A percentile compares a stretch with the other conserved stretches of the same genome.
phyloP scores from a whole-genome alignment of 2,888 invertebrate genomes.

The Lapara coniferarum region DNA sequence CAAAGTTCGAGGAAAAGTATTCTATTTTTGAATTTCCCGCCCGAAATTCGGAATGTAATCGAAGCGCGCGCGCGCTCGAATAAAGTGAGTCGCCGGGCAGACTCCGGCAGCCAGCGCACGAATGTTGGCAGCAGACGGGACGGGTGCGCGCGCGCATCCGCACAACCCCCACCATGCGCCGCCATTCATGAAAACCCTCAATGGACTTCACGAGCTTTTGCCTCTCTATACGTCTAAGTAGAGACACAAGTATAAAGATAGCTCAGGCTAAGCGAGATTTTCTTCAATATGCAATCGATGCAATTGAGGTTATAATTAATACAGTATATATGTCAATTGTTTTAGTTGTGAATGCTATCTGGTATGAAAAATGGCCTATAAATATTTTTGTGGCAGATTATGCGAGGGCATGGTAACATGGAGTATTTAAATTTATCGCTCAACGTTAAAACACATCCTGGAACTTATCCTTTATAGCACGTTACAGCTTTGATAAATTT shows the following conservation, averaged over 20 bases:
- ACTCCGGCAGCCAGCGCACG: conserved; percentile 51
- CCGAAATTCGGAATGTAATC: conserved; percentile 46
- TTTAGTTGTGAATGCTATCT: no score
- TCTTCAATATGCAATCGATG: no score
- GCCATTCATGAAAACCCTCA: conserved; percentile 76
- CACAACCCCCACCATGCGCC: conserved; percentile 62
- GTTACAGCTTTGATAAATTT: no score
- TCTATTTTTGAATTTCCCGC: conserved; percentile 69
- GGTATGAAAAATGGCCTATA: no score
- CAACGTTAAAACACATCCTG: not conserved
- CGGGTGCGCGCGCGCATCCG: conserved; percentile 50
- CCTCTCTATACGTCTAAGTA: conserved; percentile 13
- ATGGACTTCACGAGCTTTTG: conserved; percentile 53
- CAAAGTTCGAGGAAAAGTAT: conserved; percentile 36
- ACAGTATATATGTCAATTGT: no score
- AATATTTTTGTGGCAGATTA: not conserved
- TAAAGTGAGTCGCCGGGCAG: conserved; percentile 43
- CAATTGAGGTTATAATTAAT: no score
- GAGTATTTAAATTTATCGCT: not conserved
- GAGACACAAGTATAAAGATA: not conserved
- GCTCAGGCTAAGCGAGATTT: not conserved
- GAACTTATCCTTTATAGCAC: no score
- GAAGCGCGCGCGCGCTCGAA: conserved; percentile 58
- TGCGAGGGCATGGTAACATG: not conserved
- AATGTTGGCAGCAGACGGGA: conserved; percentile 41